These are phyloP conservation scores for Euspilapteryx auroguttella DNA, from an alignment of 2,888 invertebrate genomes.

Conservation along the genomic window DNA sequence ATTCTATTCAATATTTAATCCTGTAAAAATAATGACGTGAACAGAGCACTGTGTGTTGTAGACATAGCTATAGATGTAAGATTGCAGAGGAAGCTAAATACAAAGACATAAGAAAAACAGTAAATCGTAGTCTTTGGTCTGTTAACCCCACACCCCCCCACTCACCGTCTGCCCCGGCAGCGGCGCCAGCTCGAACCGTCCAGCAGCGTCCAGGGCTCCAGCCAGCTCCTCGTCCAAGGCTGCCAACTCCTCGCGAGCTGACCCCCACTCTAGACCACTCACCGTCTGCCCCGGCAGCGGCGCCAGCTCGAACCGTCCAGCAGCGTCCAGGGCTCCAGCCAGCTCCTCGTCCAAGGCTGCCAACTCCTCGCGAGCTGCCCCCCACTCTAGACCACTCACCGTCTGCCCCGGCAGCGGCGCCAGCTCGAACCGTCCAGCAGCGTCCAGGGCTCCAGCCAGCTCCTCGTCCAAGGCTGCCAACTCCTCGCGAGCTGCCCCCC, in stretches of 20 bases:
- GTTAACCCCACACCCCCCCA: conserved; percentile 3
- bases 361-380: conserved; percentile 84
- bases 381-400: conserved; percentile 75
- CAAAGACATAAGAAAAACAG: too few species aligned
- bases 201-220: conserved; percentile 73
- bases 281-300: conserved; percentile 87
- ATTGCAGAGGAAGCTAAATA: too few species aligned
- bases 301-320: conserved; percentile 68
- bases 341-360: conserved; percentile 79
- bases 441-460: conserved; percentile 73
- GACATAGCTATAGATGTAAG: too few species aligned
- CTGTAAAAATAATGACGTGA: too few species aligned
- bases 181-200: conserved; percentile 72
- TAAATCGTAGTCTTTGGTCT: too few species aligned
- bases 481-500: conserved; percentile 84
- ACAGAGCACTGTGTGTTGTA: too few species aligned
- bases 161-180: conserved; percentile 81
- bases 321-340: conserved; percentile 73
- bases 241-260: conserved; percentile 80
- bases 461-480: conserved; percentile 80
- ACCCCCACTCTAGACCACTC: conserved; percentile 78
- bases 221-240: conserved; percentile 80
- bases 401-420: conserved; percentile 86
- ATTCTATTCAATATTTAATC: too few species aligned
- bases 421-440: conserved; percentile 71